Conservation (phyloP, 2,113 vertebrate genomes). For the Crotophaga sulcirostris region DNA sequence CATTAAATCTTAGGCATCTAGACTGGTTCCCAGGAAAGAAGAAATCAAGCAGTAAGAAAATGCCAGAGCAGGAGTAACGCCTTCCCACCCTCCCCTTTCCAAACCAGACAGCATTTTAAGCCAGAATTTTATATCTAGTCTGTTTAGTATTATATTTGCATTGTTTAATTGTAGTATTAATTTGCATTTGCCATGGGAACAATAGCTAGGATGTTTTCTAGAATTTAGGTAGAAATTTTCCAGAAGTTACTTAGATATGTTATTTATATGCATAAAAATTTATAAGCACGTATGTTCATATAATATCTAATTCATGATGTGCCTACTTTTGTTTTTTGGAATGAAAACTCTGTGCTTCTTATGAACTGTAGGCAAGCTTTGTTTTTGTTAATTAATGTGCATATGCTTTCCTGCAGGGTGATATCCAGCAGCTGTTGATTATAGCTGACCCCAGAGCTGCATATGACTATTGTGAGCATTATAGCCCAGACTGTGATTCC, state of each 20-base stretch:
- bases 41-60: slow-evolving; percentile 24
- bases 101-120: neutral
- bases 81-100: neutral
- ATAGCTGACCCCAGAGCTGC: slow-evolving; percentile 90
- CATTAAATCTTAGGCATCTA: slow-evolving; percentile 52
- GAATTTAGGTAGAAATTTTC: neutral
- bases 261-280: neutral
- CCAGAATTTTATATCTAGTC: neutral
- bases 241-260: neutral
- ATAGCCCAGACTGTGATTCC: slow-evolving; percentile 93
- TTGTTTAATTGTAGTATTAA: too few species aligned
- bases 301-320: neutral
- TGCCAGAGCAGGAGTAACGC: neutral
- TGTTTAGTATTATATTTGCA: neutral
- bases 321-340: neutral
- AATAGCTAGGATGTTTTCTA: neutral
- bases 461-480: slow-evolving; percentile 96
- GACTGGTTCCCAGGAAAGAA: slow-evolving; percentile 22
- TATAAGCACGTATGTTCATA: neutral
- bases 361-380: neutral
- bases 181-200: neutral
- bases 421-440: slow-evolving; percentile 96
- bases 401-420: slow-evolving; percentile 82
- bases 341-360: neutral
- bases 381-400: neutral